These are phyloP conservation scores for Pseudomyrmex flavicornis DNA, from an alignment of 1,140 invertebrate genomes.

Conservation along the genomic window DNA sequence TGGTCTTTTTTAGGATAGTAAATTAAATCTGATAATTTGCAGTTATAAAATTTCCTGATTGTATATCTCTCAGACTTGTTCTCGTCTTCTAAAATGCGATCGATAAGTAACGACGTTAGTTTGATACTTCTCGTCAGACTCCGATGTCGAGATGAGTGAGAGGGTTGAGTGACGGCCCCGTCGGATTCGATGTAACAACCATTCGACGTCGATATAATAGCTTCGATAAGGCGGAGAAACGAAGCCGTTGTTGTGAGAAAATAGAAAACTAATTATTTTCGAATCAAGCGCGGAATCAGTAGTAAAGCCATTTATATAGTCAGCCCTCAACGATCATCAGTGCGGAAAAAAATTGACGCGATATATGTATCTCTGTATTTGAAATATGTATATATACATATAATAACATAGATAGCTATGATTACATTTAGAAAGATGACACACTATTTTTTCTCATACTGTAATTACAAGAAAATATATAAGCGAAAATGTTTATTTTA, in stretches of 20 bases:
- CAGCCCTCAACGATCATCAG: conserved; percentile 3
- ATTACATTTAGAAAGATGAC: not conserved
- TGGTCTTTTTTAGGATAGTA: not conserved
- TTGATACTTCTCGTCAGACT: conserved; percentile 63
- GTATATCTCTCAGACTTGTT: conserved; percentile 31
- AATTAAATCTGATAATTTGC: conserved; percentile 8
- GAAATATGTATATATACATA: not conserved
- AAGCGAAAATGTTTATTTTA: not conserved
- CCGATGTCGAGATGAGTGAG: conserved; percentile 62
- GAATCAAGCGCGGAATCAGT: conserved; percentile 35
- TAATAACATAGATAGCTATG: not conserved
- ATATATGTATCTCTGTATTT: not conserved
- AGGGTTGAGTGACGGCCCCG: conserved; percentile 61
- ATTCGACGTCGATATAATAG: conserved; percentile 58
- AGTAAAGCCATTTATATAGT: conserved; percentile 10
- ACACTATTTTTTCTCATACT: not conserved
- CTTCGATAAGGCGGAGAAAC: conserved; percentile 52
- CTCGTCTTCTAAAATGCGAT: conserved; percentile 53
- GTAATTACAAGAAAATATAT: not conserved
- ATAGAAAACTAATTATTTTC: conserved; percentile 57
- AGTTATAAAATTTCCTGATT: conserved; percentile 42
- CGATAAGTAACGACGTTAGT: conserved; percentile 64
- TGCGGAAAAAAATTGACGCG: no score
- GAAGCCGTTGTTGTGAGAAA: conserved; percentile 49
- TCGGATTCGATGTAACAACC: conserved; percentile 67